These are phyloP conservation scores for Lycia hirtaria DNA, from an alignment of 2,888 invertebrate genomes.

Conservation along the genomic window DNA sequence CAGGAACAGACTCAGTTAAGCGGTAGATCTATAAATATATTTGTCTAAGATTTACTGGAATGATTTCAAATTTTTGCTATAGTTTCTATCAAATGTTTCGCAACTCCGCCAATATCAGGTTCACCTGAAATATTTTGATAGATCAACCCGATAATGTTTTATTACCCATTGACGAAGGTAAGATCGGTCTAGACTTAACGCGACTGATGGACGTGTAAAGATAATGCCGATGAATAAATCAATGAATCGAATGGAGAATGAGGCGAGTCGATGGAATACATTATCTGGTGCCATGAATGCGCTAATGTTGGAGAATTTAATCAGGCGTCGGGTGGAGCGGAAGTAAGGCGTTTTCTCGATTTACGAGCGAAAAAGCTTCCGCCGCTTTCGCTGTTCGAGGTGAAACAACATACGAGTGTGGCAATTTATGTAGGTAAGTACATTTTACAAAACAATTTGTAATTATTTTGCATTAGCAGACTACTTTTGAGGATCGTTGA, in stretches of 20 bases:
- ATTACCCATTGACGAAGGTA: conserved; percentile 1
- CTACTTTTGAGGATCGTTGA: no score
- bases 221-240: conserved; percentile 51
- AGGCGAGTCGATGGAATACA: conserved; percentile 62
- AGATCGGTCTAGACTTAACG: conserved; percentile 33
- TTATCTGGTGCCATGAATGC: conserved; percentile 68
- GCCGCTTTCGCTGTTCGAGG: conserved; percentile 54
- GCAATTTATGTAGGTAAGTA: conserved; percentile 42
- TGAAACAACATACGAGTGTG: conserved; percentile 42
- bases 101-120: no score
- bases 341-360: conserved; percentile 59
- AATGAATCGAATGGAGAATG: conserved; percentile 55
- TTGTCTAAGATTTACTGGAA: neutral
- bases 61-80: no score
- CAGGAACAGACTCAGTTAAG: no score
- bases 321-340: conserved; percentile 60
- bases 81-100: no score
- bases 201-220: conserved; percentile 36
- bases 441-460: conserved; percentile 45
- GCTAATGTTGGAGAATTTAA: conserved; percentile 72
- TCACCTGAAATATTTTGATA: no score
- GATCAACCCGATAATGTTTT: neutral
- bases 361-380: conserved; percentile 72
- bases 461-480: conserved; percentile 22
- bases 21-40: no score